Conservation (phyloP, 2,888 invertebrate genomes). For the Zaprionus obscuricornis region DNA sequence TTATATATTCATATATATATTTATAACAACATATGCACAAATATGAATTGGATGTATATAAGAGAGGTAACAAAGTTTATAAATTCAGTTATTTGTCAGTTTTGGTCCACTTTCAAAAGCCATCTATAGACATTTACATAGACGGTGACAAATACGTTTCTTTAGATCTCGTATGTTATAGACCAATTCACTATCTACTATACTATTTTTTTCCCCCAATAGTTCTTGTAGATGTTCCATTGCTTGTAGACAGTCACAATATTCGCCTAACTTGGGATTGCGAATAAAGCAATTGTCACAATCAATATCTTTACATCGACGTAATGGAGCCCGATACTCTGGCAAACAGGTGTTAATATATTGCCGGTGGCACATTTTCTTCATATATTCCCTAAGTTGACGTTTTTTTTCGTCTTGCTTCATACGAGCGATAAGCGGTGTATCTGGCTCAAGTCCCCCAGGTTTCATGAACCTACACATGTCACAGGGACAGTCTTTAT, state of each 20-base stretch:
- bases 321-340: conserved; percentile 15
- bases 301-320: conserved; percentile 25
- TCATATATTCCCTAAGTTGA: conserved; percentile 25
- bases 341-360: too few species aligned
- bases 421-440: conserved; percentile 33
- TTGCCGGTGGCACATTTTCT: too few species aligned
- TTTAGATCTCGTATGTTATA: conserved; percentile 44
- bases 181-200: conserved; percentile 24
- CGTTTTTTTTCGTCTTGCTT: conserved; percentile 23
- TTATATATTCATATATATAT: background rate
- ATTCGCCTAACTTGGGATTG: conserved; percentile 28
- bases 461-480: conserved; percentile 26
- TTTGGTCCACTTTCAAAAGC: background rate
- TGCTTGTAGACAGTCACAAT: conserved; percentile 48
- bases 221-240: conserved; percentile 45
- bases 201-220: conserved; percentile 29
- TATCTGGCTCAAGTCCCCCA: conserved; percentile 15
- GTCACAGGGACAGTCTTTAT: conserved; percentile 37
- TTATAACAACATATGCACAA: background rate
- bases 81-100: background rate
- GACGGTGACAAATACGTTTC: conserved; percentile 37
- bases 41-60: background rate
- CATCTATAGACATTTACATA: conserved; percentile 44
- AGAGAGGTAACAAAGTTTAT: background rate
- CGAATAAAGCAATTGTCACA: conserved; percentile 32